A percentile compares a stretch with the other conserved stretches of the same genome.
These are phyloP conservation scores for Aphidius ervi DNA, from an alignment of 1,140 invertebrate species.

Conservation along the genomic window DNA sequence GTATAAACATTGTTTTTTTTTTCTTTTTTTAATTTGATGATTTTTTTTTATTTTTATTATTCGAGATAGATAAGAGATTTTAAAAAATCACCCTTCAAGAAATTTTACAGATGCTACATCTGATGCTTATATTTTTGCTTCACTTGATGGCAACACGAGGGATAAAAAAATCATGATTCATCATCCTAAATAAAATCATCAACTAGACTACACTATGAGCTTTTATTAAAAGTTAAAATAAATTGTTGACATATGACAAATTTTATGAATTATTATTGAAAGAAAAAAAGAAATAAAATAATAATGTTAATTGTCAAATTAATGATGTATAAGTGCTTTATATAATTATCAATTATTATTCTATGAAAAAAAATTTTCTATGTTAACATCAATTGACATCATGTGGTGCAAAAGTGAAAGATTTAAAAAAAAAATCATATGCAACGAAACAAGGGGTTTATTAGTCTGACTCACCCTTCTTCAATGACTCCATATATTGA, in stretches of 20 bases:
- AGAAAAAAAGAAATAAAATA: not conserved
- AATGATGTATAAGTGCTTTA: not conserved
- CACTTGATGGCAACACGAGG: constrained; percentile 31
- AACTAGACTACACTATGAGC: no score
- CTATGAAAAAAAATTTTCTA: constrained; percentile 30
- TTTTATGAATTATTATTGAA: not conserved
- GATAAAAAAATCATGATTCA: constrained; percentile 35
- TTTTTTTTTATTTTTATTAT: constrained; percentile 8
- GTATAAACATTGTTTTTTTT: not conserved
- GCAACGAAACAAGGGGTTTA: constrained; percentile 31
- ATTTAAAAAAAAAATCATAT: constrained; percentile 5
- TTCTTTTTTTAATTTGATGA: not conserved
- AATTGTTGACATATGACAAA: constrained; percentile 27
- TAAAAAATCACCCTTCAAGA: constrained; percentile 21
- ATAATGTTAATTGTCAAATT: not conserved
- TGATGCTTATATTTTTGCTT: constrained; percentile 36
- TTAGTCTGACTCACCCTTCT: constrained; percentile 38
- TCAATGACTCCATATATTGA: no score
- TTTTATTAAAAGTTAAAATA: not conserved
- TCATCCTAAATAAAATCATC: not conserved
- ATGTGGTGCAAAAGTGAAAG: constrained; percentile 12
- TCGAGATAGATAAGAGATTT: no score
- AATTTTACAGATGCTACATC: constrained; percentile 28
- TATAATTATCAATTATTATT: not conserved
- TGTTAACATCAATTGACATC: constrained; percentile 41